Percentiles rank a stretch among this genome's conserved stretches.
Conservation (phyloP, 2,113 vertebrate species). For the Anoura caudifer region DNA sequence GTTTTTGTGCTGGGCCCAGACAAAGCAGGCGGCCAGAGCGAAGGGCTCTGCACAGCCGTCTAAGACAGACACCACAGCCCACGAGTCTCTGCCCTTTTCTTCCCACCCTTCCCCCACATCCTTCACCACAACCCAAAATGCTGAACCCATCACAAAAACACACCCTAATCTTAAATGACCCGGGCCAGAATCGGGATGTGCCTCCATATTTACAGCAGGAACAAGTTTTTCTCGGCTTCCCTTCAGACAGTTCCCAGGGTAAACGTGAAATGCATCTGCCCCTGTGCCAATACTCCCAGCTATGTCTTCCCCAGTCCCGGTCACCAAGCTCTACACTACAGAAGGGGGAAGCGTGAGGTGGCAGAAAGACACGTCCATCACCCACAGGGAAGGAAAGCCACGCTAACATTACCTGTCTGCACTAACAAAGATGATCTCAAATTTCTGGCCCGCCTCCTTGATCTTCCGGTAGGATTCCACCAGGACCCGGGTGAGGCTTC, state of each 20-base stretch:
- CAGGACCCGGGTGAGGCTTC: constrained; percentile 94
- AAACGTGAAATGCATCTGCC: background rate
- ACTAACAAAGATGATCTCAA: constrained; percentile 98
- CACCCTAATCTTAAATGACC: background rate
- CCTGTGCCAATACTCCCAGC: background rate
- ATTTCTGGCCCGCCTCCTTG: constrained; percentile 95
- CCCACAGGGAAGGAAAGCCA: accelerated
- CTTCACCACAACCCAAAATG: background rate
- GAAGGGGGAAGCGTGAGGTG: background rate
- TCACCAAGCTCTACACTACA: background rate
- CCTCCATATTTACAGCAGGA: background rate
- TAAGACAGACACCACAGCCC: background rate
- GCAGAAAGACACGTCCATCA: background rate
- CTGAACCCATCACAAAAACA: background rate
- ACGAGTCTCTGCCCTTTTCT: background rate
- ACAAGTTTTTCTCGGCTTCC: background rate
- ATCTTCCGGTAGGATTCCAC: constrained; percentile 95
- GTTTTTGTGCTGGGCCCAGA: background rate
- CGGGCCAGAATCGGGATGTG: background rate
- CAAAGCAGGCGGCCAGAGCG: background rate
- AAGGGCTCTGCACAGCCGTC: background rate
- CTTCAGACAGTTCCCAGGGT: background rate
- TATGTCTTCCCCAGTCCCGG: background rate
- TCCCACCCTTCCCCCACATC: background rate
- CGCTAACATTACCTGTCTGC: constrained; percentile 90